Evolutionary conservation across 2,888 invertebrate species (phyloP).

Genomic region (Melangyna quadrimaculata): DNA sequence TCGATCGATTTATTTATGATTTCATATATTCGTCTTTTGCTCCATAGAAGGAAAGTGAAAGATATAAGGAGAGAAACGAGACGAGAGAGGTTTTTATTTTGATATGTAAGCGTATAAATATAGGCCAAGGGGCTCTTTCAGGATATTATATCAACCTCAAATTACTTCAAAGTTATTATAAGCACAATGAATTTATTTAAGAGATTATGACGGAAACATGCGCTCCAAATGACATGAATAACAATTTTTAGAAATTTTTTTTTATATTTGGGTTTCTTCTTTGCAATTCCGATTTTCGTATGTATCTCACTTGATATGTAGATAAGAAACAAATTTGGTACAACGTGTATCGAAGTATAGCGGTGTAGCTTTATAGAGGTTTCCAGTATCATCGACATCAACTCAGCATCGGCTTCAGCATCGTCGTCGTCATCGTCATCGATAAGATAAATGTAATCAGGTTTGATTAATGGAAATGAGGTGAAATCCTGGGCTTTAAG

Average conservation of each 20-base stretch:
- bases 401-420: no score
- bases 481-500: slow-evolving; percentile 48
- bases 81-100: not conserved
- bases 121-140: slow-evolving; percentile 38
- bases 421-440: no score
- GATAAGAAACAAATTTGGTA: not conserved
- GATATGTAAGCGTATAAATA: not conserved
- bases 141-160: slow-evolving; percentile 48
- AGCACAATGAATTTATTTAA: slow-evolving; percentile 64
- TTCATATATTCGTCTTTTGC: slow-evolving; percentile 9
- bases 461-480: slow-evolving; percentile 68
- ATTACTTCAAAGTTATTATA: slow-evolving; percentile 51
- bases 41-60: not conserved
- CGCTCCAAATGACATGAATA: slow-evolving; percentile 67
- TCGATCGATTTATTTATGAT: slow-evolving; percentile 59
- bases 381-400: not conserved
- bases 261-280: not conserved
- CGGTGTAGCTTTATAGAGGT: not conserved
- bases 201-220: slow-evolving; percentile 66
- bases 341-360: not conserved
- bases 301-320: not conserved
- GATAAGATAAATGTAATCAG: slow-evolving; percentile 63
- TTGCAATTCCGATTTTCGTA: not conserved
- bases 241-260: slow-evolving; percentile 42
- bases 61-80: not conserved